Conservation (phyloP, 2,888 invertebrate species). For the Adela reaumurella region DNA sequence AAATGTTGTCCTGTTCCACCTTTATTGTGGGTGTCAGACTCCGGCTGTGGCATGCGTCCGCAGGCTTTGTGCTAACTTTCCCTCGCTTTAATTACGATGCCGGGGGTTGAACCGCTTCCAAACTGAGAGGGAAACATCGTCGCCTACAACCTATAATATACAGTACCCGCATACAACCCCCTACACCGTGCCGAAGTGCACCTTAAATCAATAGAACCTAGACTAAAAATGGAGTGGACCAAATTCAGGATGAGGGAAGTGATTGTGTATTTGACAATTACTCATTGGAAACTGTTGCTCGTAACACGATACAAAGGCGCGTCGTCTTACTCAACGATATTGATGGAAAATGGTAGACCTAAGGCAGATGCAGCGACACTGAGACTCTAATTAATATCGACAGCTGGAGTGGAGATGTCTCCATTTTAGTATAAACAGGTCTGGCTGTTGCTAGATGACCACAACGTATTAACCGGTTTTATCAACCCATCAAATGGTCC, state of each 20-base stretch:
- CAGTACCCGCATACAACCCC: no score
- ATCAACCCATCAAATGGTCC: no score
- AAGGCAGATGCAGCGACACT: no score
- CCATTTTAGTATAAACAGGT: no score
- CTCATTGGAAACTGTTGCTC: background rate
- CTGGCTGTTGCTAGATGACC: no score
- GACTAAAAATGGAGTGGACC: background rate
- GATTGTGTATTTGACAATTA: background rate
- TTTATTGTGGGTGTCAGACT: no score
- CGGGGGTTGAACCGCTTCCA: background rate
- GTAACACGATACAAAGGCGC: background rate
- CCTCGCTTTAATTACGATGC: background rate
- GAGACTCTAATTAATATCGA: no score
- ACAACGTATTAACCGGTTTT: no score
- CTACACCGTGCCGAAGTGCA: background rate
- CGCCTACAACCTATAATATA: background rate
- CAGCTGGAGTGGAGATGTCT: no score
- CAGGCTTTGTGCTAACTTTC: background rate
- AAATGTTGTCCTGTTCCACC: no score
- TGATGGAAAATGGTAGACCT: background rate
- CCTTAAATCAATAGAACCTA: background rate
- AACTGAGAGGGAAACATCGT: background rate
- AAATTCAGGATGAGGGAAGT: background rate
- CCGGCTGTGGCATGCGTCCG: background rate
- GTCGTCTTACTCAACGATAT: background rate